phyloP scores from a whole-genome alignment of 2,113 vertebrate species.

The Bos taurus region DNA sequence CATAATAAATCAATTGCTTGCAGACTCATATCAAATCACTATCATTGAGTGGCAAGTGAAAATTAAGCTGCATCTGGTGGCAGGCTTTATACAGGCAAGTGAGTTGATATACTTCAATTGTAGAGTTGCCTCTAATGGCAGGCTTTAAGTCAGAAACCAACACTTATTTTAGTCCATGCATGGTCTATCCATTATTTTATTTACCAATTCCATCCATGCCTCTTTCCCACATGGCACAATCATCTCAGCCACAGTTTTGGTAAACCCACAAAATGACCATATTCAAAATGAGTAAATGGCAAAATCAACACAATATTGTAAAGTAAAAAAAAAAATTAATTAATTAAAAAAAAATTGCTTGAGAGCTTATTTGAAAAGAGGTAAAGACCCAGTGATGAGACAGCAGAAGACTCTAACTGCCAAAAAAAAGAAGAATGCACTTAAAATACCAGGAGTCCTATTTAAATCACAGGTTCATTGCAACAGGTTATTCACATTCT shows the following conservation, averaged over 20 bases:
- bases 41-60: neutral
- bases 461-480: neutral
- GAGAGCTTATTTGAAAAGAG: neutral
- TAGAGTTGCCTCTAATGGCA: neutral
- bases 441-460: neutral
- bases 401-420: neutral
- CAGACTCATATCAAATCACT: neutral
- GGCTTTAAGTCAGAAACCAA: neutral
- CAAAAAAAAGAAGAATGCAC: neutral
- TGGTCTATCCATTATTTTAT: neutral
- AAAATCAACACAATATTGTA: too few relatives aligned
- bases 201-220: neutral
- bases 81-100: neutral
- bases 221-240: neutral
- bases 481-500: neutral
- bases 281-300: neutral
- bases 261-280: neutral
- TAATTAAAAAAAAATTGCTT: neutral
- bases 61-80: neutral
- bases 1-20: neutral
- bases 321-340: too few relatives aligned
- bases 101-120: neutral
- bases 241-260: neutral
- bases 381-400: neutral
- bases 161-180: neutral